Evolutionary conservation across 2,113 vertebrate genomes (phyloP).

Genomic region (Indri indri): DNA sequence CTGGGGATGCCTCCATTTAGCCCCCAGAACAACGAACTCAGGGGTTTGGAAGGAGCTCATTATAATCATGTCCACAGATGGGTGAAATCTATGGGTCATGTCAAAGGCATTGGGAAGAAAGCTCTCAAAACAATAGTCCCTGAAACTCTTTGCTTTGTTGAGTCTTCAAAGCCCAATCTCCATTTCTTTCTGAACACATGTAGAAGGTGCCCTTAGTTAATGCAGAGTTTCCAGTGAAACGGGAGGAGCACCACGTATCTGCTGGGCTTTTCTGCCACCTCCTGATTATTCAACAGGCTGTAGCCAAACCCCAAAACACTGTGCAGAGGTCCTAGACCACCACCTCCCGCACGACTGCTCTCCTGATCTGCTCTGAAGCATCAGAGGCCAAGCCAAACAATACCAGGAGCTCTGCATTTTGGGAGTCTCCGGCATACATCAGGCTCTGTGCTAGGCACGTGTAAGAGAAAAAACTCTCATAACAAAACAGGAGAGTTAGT

Average conservation of each 20-base stretch:
- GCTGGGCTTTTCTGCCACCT: neutral
- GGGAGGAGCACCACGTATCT: neutral
- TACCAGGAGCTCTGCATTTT: neutral
- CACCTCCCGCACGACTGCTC: neutral
- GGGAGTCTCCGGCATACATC: neutral
- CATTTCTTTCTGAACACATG: neutral
- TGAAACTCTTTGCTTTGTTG: neutral
- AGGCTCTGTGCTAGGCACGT: neutral
- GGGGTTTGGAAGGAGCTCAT: conserved; percentile 42
- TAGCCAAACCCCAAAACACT: neutral
- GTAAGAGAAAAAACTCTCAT: neutral
- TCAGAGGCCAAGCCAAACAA: neutral
- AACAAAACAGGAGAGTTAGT: neutral
- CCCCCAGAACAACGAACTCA: conserved; percentile 55
- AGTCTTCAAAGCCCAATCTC: neutral
- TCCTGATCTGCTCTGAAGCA: neutral
- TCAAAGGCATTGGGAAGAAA: neutral
- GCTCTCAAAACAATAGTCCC: neutral
- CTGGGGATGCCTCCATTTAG: conserved; percentile 55
- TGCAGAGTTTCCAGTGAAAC: neutral
- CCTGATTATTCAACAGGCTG: neutral
- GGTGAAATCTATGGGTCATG: conserved; percentile 45
- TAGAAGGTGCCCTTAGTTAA: neutral
- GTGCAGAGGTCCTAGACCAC: neutral
- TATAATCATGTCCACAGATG: neutral